phyloP scores from a whole-genome alignment of 2,888 invertebrate species.

The Amblyjoppa proteus region DNA sequence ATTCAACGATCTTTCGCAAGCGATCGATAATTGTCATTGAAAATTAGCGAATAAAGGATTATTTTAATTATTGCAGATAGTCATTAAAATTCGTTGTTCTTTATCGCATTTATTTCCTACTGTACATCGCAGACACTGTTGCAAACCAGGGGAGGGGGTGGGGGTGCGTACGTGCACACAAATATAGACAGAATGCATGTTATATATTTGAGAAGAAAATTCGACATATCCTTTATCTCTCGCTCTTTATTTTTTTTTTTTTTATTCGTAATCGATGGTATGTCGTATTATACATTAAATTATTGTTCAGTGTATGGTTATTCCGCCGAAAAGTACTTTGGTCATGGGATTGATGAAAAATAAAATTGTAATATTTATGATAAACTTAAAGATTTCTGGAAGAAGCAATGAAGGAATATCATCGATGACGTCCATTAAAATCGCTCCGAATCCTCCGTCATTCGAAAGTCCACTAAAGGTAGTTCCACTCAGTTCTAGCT shows the following conservation, averaged over 20 bases:
- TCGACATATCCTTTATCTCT: neutral
- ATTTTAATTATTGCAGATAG: neutral
- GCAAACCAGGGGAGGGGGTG: too few relatives aligned
- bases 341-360: conserved; percentile 55
- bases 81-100: conserved; percentile 15
- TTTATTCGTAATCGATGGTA: neutral
- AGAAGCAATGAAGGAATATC: conserved; percentile 60
- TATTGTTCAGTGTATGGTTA: neutral
- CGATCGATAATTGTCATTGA: neutral
- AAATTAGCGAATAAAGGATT: neutral
- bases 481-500: conserved; percentile 35
- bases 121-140: neutral
- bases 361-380: conserved; percentile 29
- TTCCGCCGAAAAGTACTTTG: conserved; percentile 70
- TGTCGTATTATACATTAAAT: neutral
- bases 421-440: conserved; percentile 52
- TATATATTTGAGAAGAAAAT: conserved; percentile 23
- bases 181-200: too few relatives aligned
- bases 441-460: conserved; percentile 58
- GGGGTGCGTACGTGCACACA: too few relatives aligned
- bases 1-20: neutral
- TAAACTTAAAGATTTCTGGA: conserved; percentile 46
- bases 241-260: neutral
- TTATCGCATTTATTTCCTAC: conserved; percentile 54
- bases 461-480: conserved; percentile 67